Base-by-base conservation (phyloP, 2,888 invertebrate genomes). In the Papilio demoleus region DNA sequence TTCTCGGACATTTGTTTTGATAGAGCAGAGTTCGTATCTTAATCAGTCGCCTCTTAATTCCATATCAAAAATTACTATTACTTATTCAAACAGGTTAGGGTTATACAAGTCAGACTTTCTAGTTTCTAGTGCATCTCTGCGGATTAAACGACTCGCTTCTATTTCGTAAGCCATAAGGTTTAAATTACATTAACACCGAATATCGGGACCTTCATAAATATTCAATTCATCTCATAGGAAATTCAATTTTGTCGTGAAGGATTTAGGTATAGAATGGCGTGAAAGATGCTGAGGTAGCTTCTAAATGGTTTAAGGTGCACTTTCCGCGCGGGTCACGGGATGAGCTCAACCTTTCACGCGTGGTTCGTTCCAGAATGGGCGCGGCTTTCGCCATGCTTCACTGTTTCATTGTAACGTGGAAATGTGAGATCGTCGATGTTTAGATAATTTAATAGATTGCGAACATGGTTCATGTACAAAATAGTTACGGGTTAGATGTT, bases 281-380 rank as follows among this genome's bases (percentile, higher is more conserved):
- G 68, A 24, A 31, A 42, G 24, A 50, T 67, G 19, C 62, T 9
- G 59, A 14, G 22, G 64, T 70, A 71, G 73, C 72, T 75, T 74
- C 72, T 76, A 77, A 78, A 78, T 78, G 79, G 80, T 80, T 79
- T 76, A 76, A 80, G 82, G 82, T 83, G 86, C 88, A 84, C 87
- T 88, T 86, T 88, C 86, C 82, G 86, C 77, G 74, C 75, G 79
- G 92, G 92, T 92, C 92, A 88, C 92, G 92, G 90, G 92, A 92
- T 92, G 91, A 86, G 88, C 81, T 82, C 88, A 89, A 91, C 92
- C 92, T 91, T 92, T 92, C 90, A 92, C 91, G 91, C 87, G 84
- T 82, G 85, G 87, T 78, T 76, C 71, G 79, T 81, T 83, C 87
- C 74, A 84, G 83, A 88, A 79, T 89, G 87, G 87, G 82, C 82